These are phyloP conservation scores for Scrobipalpa atriplicella DNA, from an alignment of 2,888 invertebrate species.

Conservation along the genomic window DNA sequence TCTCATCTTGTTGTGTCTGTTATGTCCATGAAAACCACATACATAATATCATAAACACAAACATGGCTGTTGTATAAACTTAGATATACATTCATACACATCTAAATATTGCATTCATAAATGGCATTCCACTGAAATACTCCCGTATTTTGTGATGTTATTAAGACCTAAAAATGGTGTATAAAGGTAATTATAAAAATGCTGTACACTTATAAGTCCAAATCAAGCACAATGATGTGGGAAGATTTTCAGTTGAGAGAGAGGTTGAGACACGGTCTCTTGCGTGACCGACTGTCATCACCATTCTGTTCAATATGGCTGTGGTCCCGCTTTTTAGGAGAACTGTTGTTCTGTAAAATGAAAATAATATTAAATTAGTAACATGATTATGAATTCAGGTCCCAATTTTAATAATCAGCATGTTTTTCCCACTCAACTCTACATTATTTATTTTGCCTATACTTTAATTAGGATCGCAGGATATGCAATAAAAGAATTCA, in stretches of 20 bases:
- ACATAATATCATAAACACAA: background rate
- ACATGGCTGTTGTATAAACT: background rate
- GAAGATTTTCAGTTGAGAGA: constrained; percentile 62
- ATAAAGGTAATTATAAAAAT: constrained; percentile 62
- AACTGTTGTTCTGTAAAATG: constrained; percentile 73
- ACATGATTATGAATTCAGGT: background rate
- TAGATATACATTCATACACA: constrained; percentile 19
- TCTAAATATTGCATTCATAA: constrained; percentile 12
- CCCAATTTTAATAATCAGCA: background rate
- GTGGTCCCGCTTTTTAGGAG: constrained; percentile 84
- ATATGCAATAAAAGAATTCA: constrained; percentile 47
- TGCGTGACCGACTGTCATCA: constrained; percentile 81
- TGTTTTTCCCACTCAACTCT: background rate
- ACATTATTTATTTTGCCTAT: too few species aligned
- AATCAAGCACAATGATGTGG: constrained; percentile 60
- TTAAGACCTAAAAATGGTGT: constrained; percentile 54
- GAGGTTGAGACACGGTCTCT: constrained; percentile 82
- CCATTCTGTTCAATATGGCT: constrained; percentile 81
- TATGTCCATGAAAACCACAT: background rate
- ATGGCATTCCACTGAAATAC: constrained; percentile 22
- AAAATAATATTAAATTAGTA: too few species aligned
- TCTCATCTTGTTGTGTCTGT: background rate
- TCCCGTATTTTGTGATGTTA: constrained; percentile 32
- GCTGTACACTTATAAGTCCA: constrained; percentile 64
- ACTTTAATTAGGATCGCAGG: too few species aligned